Evolutionary conservation across 2,888 invertebrate species (phyloP).

Genomic region (Perithous albicinctus): DNA sequence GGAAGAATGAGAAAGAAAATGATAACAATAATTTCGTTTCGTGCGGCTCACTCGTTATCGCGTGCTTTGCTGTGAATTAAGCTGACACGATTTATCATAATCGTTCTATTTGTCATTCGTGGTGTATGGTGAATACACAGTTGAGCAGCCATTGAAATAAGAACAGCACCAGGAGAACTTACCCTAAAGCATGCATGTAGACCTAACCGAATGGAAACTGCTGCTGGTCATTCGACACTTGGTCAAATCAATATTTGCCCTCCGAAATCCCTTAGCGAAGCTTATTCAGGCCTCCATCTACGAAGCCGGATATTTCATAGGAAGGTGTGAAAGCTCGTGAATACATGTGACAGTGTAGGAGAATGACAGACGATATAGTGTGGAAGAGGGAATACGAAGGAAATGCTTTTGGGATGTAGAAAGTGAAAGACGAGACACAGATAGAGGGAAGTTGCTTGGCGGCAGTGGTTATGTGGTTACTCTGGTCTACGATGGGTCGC

Average conservation of each 20-base stretch:
- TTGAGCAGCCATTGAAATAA: neutral
- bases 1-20: constrained; percentile 36
- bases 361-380: constrained; percentile 37
- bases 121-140: constrained; percentile 5
- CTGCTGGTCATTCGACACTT: constrained; percentile 59
- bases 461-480: neutral
- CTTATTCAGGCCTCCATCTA: constrained; percentile 29
- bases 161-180: neutral
- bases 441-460: constrained; percentile 8
- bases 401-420: constrained; percentile 43
- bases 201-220: neutral
- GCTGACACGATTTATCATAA: constrained; percentile 37
- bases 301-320: constrained; percentile 27
- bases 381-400: constrained; percentile 1
- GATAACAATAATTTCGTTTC: constrained; percentile 17
- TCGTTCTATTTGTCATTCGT: too few relatives aligned
- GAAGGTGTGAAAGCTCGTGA: constrained; percentile 27
- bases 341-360: constrained; percentile 35
- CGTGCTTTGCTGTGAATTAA: constrained; percentile 10
- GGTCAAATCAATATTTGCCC: constrained; percentile 79
- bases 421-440: constrained; percentile 6
- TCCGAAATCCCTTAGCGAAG: constrained; percentile 57
- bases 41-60: constrained; percentile 20
- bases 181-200: neutral
- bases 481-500: neutral